Percentiles rank a stretch among this genome's conserved stretches.
These are phyloP conservation scores for Corythoichthys intestinalis DNA, from an alignment of 2,113 vertebrate genomes.

Conservation along the genomic window DNA sequence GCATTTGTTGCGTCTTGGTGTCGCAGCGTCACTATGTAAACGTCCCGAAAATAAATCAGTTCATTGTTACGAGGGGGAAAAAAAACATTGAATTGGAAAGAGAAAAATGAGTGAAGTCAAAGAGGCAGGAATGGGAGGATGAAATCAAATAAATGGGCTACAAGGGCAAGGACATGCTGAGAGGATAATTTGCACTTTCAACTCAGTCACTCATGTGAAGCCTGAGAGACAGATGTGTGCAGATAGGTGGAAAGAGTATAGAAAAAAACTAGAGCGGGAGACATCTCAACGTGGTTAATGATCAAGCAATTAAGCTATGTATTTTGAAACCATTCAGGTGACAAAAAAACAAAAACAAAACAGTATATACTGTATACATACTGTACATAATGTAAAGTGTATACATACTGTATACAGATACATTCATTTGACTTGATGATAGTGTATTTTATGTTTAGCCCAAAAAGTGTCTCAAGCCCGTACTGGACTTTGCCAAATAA, in stretches of 20 bases:
- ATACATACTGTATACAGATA: background rate
- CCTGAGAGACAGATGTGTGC: conserved; percentile 68
- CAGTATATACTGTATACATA: no score
- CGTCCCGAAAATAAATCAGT: conserved; percentile 12
- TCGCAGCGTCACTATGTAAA: no score
- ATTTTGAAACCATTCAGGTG: background rate
- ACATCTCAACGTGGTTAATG: background rate
- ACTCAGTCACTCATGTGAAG: conserved; percentile 44
- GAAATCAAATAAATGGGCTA: conserved; percentile 50
- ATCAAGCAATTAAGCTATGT: background rate
- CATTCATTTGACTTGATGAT: background rate
- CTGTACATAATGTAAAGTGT: no score
- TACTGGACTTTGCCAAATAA: background rate
- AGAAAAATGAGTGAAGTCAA: conserved; percentile 14
- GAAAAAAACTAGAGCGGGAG: background rate
- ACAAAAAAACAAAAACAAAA: background rate
- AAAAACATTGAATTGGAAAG: conserved; percentile 32
- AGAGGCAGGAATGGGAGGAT: conserved; percentile 32
- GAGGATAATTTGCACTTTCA: conserved; percentile 64
- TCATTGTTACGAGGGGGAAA: conserved; percentile 34
- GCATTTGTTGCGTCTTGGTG: no score
- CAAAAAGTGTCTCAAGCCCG: no score
- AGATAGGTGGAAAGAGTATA: conserved; percentile 64
- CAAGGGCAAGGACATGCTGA: conserved; percentile 59
- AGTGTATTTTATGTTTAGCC: background rate